These are phyloP conservation scores for Danio aesculapii DNA, from an alignment of 2,797 vertebrate genomes.

Conservation along the genomic window DNA sequence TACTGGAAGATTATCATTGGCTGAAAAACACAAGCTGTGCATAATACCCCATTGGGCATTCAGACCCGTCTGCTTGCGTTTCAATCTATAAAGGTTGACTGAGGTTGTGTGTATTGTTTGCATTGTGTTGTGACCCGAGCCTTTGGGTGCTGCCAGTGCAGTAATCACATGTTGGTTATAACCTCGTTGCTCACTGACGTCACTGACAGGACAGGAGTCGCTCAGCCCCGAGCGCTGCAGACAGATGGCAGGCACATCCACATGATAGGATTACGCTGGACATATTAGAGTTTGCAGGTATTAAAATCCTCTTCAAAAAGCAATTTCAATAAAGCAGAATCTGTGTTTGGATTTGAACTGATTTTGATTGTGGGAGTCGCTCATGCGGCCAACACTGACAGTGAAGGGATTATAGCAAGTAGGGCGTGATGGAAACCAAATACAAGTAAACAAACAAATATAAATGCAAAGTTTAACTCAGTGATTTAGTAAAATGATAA, in stretches of 20 bases:
- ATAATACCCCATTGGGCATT: neutral
- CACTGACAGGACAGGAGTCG: conserved; percentile 24
- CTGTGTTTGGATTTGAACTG: conserved; percentile 3
- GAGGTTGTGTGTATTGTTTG: conserved; percentile 22
- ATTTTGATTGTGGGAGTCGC: neutral
- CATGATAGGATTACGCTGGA: conserved; percentile 39
- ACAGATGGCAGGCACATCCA: conserved; percentile 26
- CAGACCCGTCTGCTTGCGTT: conserved; percentile 18
- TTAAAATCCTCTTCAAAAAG: conserved; percentile 36
- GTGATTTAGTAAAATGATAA: neutral
- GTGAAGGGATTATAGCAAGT: neutral
- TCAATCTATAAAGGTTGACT: conserved; percentile 2
- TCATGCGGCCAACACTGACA: neutral
- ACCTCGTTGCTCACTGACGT: conserved; percentile 41
- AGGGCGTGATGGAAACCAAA: neutral
- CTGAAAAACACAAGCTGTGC: no score
- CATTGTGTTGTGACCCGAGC: neutral
- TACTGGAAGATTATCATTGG: no score
- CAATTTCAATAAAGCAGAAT: conserved; percentile 11
- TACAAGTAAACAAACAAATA: neutral
- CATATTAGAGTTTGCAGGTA: conserved; percentile 35
- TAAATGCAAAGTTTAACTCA: neutral
- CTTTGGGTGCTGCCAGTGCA: neutral
- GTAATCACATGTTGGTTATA: conserved; percentile 30
- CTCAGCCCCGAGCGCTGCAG: neutral